Percentiles rank a stretch among this genome's conserved stretches.
Conservation (phyloP, 2,113 vertebrate genomes). For the Varanus salvator region DNA sequence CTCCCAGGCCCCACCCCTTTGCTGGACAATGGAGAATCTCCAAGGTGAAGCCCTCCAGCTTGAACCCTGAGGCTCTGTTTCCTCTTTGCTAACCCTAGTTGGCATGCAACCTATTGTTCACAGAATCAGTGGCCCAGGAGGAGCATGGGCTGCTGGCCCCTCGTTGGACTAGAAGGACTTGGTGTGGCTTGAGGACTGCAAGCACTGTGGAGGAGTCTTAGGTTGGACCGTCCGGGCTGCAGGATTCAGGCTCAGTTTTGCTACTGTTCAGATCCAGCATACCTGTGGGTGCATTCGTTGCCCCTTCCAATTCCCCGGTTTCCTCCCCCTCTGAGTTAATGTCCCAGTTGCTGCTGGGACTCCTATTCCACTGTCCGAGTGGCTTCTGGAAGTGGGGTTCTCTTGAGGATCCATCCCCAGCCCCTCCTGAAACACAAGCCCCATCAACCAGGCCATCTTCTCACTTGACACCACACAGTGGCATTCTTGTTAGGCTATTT, state of each 20-base stretch:
- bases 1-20: too few relatives aligned
- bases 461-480: background rate
- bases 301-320: background rate
- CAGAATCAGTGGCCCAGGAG: too few relatives aligned
- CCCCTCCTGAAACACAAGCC: too few relatives aligned
- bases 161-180: background rate
- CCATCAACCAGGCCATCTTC: background rate
- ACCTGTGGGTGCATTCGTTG: background rate
- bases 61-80: too few relatives aligned
- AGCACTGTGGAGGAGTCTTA: background rate
- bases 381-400: background rate
- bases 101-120: too few relatives aligned
- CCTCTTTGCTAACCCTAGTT: too few relatives aligned
- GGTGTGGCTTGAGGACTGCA: too few relatives aligned
- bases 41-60: too few relatives aligned
- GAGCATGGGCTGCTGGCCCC: background rate
- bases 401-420: background rate
- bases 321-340: background rate
- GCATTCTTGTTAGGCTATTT: background rate
- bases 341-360: background rate
- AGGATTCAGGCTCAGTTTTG: background rate
- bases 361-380: background rate
- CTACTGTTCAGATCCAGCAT: background rate
- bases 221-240: background rate
- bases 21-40: too few relatives aligned